Base-by-base conservation (phyloP, 2,888 invertebrate species). In the Cerastis leucographa region DNA sequence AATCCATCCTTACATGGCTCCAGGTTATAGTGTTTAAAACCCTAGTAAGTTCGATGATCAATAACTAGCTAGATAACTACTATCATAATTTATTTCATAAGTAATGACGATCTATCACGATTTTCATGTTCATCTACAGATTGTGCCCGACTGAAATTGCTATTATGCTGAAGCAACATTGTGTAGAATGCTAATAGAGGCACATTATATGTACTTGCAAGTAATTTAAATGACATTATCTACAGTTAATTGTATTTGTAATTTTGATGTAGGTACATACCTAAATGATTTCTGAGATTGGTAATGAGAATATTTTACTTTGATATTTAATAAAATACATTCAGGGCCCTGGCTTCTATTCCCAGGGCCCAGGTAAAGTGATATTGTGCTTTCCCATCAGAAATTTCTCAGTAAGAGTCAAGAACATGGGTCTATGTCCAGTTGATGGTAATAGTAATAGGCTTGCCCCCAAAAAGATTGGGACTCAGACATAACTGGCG, bases 101-200 rank as follows among this genome's bases (percentile, higher is more conserved):
- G 29, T 71, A 40, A 51, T 44, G 9, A 46, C 14, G n/a, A 49
- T 12, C 14, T 51, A 35, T 62, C 46, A 81, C 54, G 67, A 81
- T 79, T 44, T 81, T 75, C 62, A 35, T 64, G 62, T 75, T 17
- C 17, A 62, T 49, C 22, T 51, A 35, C 42, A 76, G 35, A 81
- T 75, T 62, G 0, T 62, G 4, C 59, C 56, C 8, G 35, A 51
- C 49, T 73, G 22, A 54, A 81, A 68, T 42, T 54, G 29, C 29
- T 68, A 25, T 49, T 35, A 42, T 17, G 17, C n/a, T 62, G 35
- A 44, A 25, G n/a, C 66, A 42, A 74, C 25, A 29, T 74, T 54
- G 66, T 67, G 25, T 5, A 46, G 19, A 81, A 81, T 46, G 44
- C n/a, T 29, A 61, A n/a, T 40, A 22, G 14, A 40, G 14, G 17